Conservation (phyloP, 2,113 vertebrate genomes). For the Amazona guildingii region DNA sequence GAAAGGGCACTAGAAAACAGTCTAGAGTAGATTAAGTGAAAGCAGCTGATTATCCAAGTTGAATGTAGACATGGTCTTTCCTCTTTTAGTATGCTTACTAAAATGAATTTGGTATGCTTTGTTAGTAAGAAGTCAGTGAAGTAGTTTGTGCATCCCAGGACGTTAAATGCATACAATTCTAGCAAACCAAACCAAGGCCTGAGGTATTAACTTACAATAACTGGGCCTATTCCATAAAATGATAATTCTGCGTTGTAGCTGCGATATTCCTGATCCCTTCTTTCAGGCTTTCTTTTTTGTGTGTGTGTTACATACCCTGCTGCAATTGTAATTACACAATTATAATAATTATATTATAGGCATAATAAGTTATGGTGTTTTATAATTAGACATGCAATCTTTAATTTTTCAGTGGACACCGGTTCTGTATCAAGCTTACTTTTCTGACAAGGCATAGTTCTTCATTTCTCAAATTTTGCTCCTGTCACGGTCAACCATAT, state of each 20-base stretch:
- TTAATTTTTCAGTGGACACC: slow-evolving; percentile 46
- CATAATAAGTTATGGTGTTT: slow-evolving; percentile 32
- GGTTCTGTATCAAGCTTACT: slow-evolving; percentile 39
- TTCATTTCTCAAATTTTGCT: not conserved
- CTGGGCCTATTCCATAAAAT: not conserved
- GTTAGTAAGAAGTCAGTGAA: not conserved
- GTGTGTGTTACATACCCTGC: not conserved
- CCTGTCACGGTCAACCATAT: not conserved
- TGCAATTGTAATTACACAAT: slow-evolving; percentile 37
- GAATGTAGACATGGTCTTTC: not conserved
- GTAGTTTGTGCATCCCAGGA: not conserved
- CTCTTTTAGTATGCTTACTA: not conserved
- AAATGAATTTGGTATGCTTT: not conserved
- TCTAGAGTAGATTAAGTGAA: not conserved
- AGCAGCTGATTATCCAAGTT: not conserved
- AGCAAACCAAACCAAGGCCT: not conserved
- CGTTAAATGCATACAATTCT: not conserved
- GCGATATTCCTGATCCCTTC: not conserved
- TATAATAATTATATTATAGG: not conserved
- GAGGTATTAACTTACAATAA: not conserved
- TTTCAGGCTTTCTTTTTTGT: slow-evolving; percentile 55
- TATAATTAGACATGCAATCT: slow-evolving; percentile 65
- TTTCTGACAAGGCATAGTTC: not conserved
- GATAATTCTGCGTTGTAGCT: not conserved
- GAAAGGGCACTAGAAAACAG: not conserved